Evolutionary conservation across 2,888 invertebrate genomes (phyloP), one percentile per base, ranked within the genome.

Genomic region (Dolichomitus sp.): DNA sequence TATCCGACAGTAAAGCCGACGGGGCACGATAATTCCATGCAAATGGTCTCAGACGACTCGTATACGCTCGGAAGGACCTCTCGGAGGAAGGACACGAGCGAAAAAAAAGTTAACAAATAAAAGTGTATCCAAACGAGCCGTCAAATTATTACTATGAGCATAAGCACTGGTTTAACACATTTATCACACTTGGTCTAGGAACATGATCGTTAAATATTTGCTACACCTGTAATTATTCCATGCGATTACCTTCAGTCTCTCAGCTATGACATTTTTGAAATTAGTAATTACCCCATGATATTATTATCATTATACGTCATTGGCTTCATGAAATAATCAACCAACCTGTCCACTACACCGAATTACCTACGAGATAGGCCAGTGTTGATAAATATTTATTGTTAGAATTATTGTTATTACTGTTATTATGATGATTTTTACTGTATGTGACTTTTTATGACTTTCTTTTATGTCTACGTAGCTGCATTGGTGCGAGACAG

Each of bases 1-100:
- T 23, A 27, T 37, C 45, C 68, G 14, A 63, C 48, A 9, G 30
- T 48, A 70, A 57, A 65, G 59, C 23, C 17, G 48, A 48, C 50
- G 48, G 23, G 61, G 50, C 17, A 70, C 66, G 72, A 84, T 84
- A 84, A 79, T 81, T 75, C 45, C 45, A 84, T 84, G 81, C 81
- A 84, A 84, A 81, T 79, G 76, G 78, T 59, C 76, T 42, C 54
- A 45, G 65, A 74, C 74, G 74, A 75, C 74, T 75, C 82, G 70
- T 65, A 37, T 33, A 52, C 65, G 23, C 48, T 48, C 6, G 40
- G 27, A 66, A 23, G 23, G 59, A 59, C 45, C 17, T 14, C 17
- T 59, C 33, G 2, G 33, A n/a, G 17, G 19, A 61, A n/a, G 33
- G 27, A 52, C 57, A 54, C 50, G 57, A 59, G n/a, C 27, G 52